Percentiles rank a stretch among this genome's conserved stretches.
Evolutionary conservation across 2,797 vertebrate genomes (phyloP).

Genomic region (Rhodeus uyekii): DNA sequence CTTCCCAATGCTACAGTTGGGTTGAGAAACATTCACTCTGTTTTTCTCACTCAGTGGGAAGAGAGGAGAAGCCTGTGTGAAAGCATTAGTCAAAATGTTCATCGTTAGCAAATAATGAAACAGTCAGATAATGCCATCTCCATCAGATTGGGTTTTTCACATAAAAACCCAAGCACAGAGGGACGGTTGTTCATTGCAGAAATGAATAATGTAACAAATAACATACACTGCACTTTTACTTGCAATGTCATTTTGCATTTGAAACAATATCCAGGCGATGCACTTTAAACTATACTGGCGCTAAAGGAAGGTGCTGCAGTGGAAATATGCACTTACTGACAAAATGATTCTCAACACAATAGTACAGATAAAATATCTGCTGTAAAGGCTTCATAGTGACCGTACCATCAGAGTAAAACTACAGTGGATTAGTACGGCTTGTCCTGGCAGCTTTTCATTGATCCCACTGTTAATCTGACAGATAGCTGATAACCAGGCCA

Average conservation of each 20-base stretch:
- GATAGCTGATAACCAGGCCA: slow-evolving; percentile 46
- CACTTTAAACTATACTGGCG: background rate
- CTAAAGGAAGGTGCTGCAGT: background rate
- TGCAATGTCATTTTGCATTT: slow-evolving; percentile 6
- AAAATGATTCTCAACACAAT: slow-evolving; percentile 7
- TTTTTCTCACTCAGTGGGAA: slow-evolving; percentile 19
- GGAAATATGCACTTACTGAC: background rate
- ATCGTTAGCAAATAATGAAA: slow-evolving; percentile 22
- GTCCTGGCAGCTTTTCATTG: slow-evolving; percentile 53
- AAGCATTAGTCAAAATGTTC: slow-evolving; percentile 26
- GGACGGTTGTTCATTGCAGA: background rate
- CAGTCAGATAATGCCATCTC: slow-evolving; percentile 19
- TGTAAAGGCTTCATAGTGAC: background rate
- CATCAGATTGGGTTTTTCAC: slow-evolving; percentile 9
- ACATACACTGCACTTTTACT: slow-evolving; percentile 4
- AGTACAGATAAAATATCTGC: slow-evolving; percentile 14
- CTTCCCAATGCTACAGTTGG: background rate
- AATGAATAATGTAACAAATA: slow-evolving; percentile 23
- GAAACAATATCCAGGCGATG: slow-evolving; percentile 1
- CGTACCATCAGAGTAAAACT: slow-evolving; percentile 45
- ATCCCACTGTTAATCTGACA: slow-evolving; percentile 57
- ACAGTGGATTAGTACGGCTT: slow-evolving; percentile 55
- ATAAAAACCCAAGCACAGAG: slow-evolving; percentile 24
- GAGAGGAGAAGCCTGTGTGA: slow-evolving; percentile 12
- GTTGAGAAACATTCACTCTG: background rate